Evolutionary conservation across 2,797 vertebrate species (phyloP).

Genomic region (Ceryle rudis): DNA sequence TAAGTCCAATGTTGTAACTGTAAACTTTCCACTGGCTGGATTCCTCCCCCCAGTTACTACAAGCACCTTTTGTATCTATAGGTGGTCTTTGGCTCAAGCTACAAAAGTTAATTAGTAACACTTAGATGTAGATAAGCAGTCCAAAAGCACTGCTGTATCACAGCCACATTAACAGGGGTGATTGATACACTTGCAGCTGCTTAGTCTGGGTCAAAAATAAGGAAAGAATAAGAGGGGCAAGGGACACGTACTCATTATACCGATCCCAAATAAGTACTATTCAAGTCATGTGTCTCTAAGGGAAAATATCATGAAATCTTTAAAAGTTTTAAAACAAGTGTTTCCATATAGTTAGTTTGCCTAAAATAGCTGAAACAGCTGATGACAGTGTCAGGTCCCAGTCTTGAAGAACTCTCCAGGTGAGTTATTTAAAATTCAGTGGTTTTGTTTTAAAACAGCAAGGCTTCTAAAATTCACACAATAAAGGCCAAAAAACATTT

Average conservation of each 20-base stretch:
- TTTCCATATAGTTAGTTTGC: neutral
- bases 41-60: neutral
- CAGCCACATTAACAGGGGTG: neutral
- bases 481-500: neutral
- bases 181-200: neutral
- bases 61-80: neutral
- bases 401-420: neutral
- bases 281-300: neutral
- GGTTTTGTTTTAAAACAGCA: neutral
- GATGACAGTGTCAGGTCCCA: neutral
- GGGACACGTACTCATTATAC: neutral
- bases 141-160: neutral
- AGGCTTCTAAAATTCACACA: neutral
- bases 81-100: neutral
- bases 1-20: neutral
- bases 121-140: neutral
- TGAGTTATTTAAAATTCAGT: neutral
- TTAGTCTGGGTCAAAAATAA: neutral
- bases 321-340: neutral
- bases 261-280: neutral
- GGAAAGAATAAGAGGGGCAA: neutral
- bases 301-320: neutral
- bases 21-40: neutral
- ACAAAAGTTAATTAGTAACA: neutral
- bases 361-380: neutral